Conservation (phyloP, 2,888 invertebrate genomes). For the Spisula solida region DNA sequence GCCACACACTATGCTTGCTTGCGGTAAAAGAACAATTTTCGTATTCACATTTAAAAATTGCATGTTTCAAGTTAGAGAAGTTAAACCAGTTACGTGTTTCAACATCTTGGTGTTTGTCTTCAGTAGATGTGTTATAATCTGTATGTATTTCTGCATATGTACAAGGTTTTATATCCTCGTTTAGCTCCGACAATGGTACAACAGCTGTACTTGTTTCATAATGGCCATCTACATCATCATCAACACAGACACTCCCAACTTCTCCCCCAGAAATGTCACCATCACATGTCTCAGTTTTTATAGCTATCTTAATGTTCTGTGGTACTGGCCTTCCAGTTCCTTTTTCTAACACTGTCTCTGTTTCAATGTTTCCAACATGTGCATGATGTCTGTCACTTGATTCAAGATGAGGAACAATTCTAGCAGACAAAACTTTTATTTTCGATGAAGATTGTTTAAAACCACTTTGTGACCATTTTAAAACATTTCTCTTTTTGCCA, state of each 20-base stretch:
- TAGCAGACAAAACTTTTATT: not conserved
- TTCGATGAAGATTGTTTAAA: not conserved
- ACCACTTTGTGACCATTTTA: not conserved
- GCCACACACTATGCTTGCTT: not conserved
- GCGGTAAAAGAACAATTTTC: constrained; percentile 3
- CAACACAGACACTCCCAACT: not conserved
- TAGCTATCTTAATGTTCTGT: not conserved
- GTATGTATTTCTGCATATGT: not conserved
- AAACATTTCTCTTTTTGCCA: not conserved
- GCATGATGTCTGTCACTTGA: not conserved
- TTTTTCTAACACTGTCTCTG: not conserved
- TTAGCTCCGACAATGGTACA: not conserved
- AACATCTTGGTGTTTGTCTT: not conserved
- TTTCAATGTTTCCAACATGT: not conserved
- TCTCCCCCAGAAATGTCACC: not conserved
- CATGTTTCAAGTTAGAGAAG: constrained; percentile 1
- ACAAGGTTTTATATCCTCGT: not conserved
- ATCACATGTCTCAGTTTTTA: not conserved
- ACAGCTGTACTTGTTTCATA: not conserved
- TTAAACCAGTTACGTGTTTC: not conserved
- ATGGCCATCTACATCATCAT: not conserved
- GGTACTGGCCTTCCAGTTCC: not conserved
- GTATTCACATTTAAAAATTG: not conserved
- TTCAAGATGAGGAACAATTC: not conserved
- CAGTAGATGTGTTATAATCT: not conserved